Evolutionary conservation across 2,797 vertebrate species (phyloP), one percentile per base, ranked within the genome.

Genomic region (Mallotus villosus): DNA sequence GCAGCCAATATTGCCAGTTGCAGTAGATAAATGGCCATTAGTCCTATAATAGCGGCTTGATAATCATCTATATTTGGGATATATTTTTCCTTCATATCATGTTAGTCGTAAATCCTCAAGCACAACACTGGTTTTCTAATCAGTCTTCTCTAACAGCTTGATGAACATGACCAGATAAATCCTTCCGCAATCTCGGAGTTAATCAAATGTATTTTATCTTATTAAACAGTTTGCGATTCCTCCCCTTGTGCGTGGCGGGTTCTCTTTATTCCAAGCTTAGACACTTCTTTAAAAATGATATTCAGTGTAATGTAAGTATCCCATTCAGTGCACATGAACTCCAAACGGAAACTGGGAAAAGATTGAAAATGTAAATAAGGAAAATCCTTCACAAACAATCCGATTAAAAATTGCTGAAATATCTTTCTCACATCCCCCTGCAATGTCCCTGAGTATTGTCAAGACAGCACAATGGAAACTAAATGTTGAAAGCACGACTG

Each of bases 21-120:
- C 51, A 19, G 65, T 55, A 84, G 69, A 82, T 68, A 78, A 72
- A 79, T 81, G 79, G 77, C 75, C 78, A 84, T 83, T 79, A 83
- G 71, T 55, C 72, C 71, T 75, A 82, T 83, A 81, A 82, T 79
- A 86, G 78, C 67, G 58, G 60, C 62, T 73, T 12, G 69, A 84
- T 80, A 84, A 77, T 63, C 57, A 81, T 85, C 79, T 46, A 63
- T 73, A 82, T 46, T 74, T 60, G 68, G 65, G 74, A 66, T 76
- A 75, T 76, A 71, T 73, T 66, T 75, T 53, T 72, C 72, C 83
- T 76, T 77, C 74, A 71, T 65, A 81, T 81, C 77, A 63, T 46
- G 65, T 74, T 80, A 69, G 73, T 51, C 25, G 24, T 55, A 9
- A 32, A 32, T 17, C 55, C 21, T 67, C 71, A 70, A 72, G 76